A percentile compares a stretch with the other conserved stretches of the same genome.
These are phyloP conservation scores for Elephantulus edwardii DNA, from an alignment of 2,113 vertebrate genomes.

Conservation along the genomic window DNA sequence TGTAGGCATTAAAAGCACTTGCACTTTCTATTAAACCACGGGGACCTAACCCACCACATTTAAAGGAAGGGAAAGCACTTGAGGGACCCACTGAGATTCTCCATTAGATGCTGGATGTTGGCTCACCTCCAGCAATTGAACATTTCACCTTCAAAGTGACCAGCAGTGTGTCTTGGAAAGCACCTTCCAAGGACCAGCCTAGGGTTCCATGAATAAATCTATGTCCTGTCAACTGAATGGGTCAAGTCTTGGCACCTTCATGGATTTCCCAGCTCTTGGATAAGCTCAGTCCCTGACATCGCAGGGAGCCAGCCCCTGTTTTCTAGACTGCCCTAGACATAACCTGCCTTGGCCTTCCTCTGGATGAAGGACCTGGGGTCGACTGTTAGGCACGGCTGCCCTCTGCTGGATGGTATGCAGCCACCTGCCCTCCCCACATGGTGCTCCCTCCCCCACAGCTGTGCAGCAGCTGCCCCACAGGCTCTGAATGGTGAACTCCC, in stretches of 20 bases:
- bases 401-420: constrained; percentile 78
- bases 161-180: background rate
- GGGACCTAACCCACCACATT: background rate
- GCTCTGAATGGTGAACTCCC: background rate
- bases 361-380: background rate
- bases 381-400: constrained; percentile 74
- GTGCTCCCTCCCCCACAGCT: background rate
- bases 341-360: background rate
- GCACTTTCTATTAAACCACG: background rate
- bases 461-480: background rate
- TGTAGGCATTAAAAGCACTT: background rate
- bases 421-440: constrained; percentile 19
- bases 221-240: background rate
- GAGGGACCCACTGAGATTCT: background rate
- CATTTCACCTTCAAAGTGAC: background rate
- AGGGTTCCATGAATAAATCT: background rate
- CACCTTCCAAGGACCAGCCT: background rate
- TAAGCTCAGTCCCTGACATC: background rate
- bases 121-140: background rate
- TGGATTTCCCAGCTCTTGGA: background rate
- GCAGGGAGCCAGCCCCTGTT: background rate
- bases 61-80: background rate
- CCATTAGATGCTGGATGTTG: background rate
- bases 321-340: background rate
- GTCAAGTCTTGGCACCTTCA: background rate